Base-by-base conservation (phyloP, 2,113 vertebrate genomes). In the Hepsetus odoe region DNA sequence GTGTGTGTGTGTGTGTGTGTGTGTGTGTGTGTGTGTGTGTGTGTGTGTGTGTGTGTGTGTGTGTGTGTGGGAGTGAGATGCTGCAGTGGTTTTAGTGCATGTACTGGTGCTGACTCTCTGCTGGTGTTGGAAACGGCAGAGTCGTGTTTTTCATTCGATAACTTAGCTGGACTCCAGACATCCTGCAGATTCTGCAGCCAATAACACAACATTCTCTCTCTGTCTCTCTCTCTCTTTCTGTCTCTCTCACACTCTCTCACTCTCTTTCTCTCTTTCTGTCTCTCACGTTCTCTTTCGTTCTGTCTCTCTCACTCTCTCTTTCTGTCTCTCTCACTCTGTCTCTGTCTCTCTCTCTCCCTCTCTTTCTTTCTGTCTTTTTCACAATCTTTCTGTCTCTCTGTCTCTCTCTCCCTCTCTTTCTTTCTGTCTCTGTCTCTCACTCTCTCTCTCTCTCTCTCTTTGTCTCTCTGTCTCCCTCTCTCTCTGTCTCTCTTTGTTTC, bases 101-200 rank as follows among this genome's bases (percentile, higher is more conserved):
- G 16, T 62, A 18, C 35, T 2, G 2, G 59, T 33, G 59, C 22
- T 42, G 2, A 66, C 82, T 81, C 82, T 81, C 70, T 73, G 77
- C 62, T 69, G 64, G 49, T 62, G 61, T 74, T 65, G 72, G 78
- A 49, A 74, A 44, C 18, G 68, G 72, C 78, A 70, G 55, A 69
- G 76, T 76, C 85, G 44, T 2, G 67, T 69, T 81, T 74, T 78
- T 55, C 69, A 68, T 75, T 89, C 86, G 58, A 88, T 88, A 82
- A 20, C 71, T 10, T 81, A 84, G 87, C 88, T 87, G 85, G 86
- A 90, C 80, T 85, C 88, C 85, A 80, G 80, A 87, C 80, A 5
- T 64, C 86, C 84, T 74, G 80, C 81, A 51, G 85, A 72, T 79
- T 71, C 24, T 64, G 46, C 32, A 77, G 86, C 89, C 86, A 42